Conservation (phyloP, 2,888 invertebrate genomes). For the Mesorhabditis spiculigera region DNA sequence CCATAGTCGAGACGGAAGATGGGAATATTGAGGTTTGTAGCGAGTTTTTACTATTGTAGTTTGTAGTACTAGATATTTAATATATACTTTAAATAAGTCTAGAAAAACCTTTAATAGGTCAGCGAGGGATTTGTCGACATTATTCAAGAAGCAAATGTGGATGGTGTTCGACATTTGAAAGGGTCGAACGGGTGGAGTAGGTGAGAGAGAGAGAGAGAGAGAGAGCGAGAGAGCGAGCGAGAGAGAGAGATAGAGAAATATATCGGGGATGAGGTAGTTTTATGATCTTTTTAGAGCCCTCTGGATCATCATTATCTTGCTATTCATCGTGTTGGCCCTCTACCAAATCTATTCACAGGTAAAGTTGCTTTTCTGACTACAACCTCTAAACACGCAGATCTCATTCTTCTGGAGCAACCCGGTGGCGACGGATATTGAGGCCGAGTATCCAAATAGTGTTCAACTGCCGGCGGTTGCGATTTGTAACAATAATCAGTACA, state of each 20-base stretch:
- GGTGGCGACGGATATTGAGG: constrained; percentile 54
- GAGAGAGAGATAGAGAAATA: too few species aligned
- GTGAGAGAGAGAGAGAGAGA: constrained; percentile 14
- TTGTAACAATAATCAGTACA: constrained; percentile 57
- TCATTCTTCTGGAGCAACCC: constrained; percentile 32
- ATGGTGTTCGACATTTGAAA: constrained; percentile 52
- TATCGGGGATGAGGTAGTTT: too few species aligned
- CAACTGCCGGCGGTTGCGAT: constrained; percentile 53
- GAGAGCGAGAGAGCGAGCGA: too few species aligned
- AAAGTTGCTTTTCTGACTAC: too few species aligned
- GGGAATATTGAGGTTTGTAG: neutral
- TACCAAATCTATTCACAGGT: constrained; percentile 49
- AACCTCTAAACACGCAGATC: too few species aligned
- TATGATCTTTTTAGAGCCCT: constrained; percentile 15
- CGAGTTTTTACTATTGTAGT: too few species aligned
- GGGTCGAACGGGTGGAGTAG: constrained; percentile 33
- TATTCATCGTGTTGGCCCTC: constrained; percentile 44
- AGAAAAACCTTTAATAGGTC: neutral
- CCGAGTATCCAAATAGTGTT: constrained; percentile 50
- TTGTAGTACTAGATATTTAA: too few species aligned
- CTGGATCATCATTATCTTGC: constrained; percentile 42
- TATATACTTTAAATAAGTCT: too few species aligned
- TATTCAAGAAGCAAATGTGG: constrained; percentile 53
- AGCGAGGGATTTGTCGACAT: constrained; percentile 34
- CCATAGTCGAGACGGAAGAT: neutral